Conservation (phyloP, 2,888 invertebrate species). For the Galerucella nymphaeae region DNA sequence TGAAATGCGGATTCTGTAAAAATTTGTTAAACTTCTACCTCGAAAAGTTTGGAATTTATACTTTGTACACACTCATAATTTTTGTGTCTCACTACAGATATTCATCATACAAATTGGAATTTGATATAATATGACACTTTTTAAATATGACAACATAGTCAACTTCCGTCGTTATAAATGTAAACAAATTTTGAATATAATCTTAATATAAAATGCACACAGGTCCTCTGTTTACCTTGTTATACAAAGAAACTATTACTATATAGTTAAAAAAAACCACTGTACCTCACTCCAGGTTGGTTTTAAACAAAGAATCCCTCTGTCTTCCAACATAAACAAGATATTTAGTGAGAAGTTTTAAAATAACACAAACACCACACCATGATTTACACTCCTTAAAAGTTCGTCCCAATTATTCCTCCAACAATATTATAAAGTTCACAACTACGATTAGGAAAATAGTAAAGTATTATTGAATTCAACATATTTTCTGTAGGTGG, state of each 20-base stretch:
- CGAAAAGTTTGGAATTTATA: too few relatives aligned
- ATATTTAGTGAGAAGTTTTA: conserved; percentile 35
- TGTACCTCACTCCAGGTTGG: conserved; percentile 5
- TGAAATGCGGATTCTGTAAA: too few relatives aligned
- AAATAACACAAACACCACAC: conserved; percentile 26
- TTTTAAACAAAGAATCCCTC: conserved; percentile 29
- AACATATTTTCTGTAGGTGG: conserved; percentile 10
- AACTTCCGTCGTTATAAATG: conserved; percentile 1
- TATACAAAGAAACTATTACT: not conserved
- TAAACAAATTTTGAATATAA: not conserved
- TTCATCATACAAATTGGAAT: too few relatives aligned
- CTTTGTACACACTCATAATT: too few relatives aligned
- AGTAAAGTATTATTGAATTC: not conserved
- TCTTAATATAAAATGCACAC: not conserved
- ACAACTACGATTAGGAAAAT: not conserved
- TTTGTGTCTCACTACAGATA: too few relatives aligned
- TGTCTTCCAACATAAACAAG: conserved; percentile 30
- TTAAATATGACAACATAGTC: not conserved
- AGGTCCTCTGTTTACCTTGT: not conserved
- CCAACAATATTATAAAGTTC: not conserved
- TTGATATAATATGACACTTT: not conserved
- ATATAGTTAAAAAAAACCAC: not conserved
- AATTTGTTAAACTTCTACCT: too few relatives aligned
- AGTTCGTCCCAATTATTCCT: conserved; percentile 7
- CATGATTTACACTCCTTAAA: conserved; percentile 24